Conservation (phyloP, 2,113 vertebrate species). For the Equus quagga region DNA sequence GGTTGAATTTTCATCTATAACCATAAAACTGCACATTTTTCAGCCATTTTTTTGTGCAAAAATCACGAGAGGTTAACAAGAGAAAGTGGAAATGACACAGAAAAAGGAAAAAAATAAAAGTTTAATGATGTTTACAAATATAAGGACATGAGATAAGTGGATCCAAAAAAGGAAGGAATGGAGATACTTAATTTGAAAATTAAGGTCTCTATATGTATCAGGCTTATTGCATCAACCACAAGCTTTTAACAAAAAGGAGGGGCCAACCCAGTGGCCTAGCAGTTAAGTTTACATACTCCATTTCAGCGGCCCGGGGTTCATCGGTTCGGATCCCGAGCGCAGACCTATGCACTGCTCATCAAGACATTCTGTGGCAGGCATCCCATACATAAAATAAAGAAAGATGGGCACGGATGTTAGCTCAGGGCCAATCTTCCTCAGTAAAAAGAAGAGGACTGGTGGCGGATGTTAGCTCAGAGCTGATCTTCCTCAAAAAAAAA, state of each 20-base stretch:
- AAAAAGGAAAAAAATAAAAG: background rate
- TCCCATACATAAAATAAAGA: no score
- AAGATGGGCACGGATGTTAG: no score
- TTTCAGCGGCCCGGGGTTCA: no score
- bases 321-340: no score
- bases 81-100: background rate
- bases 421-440: no score
- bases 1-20: background rate
- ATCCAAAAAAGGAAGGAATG: background rate
- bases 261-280: no score
- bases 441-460: no score
- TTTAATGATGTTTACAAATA: background rate
- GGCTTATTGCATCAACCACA: background rate
- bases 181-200: background rate
- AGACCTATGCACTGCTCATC: no score
- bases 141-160: background rate
- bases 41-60: background rate
- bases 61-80: background rate
- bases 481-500: background rate
- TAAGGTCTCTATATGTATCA: background rate
- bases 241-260: background rate
- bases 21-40: background rate
- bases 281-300: no score
- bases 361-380: no score
- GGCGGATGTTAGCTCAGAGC: no score